Base-by-base conservation (phyloP, 2,113 vertebrate species). In the Dermatemys mawii region DNA sequence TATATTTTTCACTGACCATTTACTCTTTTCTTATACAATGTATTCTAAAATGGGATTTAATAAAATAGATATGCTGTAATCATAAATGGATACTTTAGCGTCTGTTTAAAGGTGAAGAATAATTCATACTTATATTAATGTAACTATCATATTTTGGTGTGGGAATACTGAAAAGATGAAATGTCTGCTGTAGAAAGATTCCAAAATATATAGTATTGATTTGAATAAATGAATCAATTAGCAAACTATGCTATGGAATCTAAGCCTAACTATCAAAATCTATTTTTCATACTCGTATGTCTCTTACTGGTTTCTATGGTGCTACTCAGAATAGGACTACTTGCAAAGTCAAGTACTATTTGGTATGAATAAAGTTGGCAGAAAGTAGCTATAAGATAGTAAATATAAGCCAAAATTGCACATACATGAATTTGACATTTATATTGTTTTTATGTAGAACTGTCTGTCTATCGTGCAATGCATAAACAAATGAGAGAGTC, bases 391-490 rank as follows among this genome's bases (percentile, higher is more conserved):
- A 63, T 21, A 80, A 87, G 60, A 90, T 6, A 92, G 88, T 83
- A 94, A 86, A 94, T 83, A 78, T 84, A 94, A 90, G 49, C 38
- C 89, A 50, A 95, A 94, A 83, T 86, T 94, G 51, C 32, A 41
- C 41, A 24, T 81, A 60, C 63, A 91, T 78, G 82, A 81, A 90
- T 90, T 76, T 95, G 83, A 57, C 70, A 51, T 85, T 83, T 94
- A 86, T 84, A 91, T 86, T 96, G 38, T 96, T 96, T 70, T 95
- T 93, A 93, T 88, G 84, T 90, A 95, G 95, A 97, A 97, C 73
- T 96, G 86, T 97, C 92, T 96, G 86, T 97, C 92, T 55, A 17
- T 94, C 89, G 79, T 95, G 93, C 91, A 96, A 78, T 94, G 97
- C 97, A 84, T 88, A 85, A 88, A 93, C 87, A 51, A 48, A 95